Evolutionary conservation across 2,113 vertebrate species (phyloP).

Genomic region (Gallinago media): DNA sequence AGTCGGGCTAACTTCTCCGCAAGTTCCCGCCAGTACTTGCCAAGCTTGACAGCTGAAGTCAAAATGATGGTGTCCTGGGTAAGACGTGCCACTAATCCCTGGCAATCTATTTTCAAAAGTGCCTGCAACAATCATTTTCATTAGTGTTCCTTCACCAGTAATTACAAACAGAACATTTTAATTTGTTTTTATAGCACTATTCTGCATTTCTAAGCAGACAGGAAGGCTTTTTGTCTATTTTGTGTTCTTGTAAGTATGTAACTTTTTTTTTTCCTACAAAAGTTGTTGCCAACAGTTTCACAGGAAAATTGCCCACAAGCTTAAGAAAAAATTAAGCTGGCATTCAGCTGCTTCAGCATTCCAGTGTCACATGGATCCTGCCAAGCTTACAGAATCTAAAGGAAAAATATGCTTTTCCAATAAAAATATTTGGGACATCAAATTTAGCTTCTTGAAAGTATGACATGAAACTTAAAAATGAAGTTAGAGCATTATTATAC

Average conservation of each 20-base stretch:
- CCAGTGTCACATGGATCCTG: neutral
- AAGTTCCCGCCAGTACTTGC: slow-evolving; percentile 90
- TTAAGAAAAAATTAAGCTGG: neutral
- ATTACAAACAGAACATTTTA: slow-evolving; percentile 9
- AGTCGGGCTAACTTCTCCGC: slow-evolving; percentile 87
- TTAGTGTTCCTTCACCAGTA: neutral
- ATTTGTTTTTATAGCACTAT: neutral
- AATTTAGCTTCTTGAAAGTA: neutral
- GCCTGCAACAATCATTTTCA: slow-evolving; percentile 77
- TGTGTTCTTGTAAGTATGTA: neutral
- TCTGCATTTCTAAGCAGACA: neutral
- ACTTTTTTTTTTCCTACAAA: neutral
- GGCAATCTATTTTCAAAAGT: slow-evolving; percentile 91
- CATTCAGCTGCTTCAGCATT: slow-evolving; percentile 3
- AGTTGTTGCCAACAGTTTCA: neutral
- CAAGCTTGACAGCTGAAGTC: slow-evolving; percentile 94
- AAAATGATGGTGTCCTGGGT: slow-evolving; percentile 91
- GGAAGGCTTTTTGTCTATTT: neutral
- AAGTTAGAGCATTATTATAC: neutral
- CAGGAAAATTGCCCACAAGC: neutral
- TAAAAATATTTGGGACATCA: neutral
- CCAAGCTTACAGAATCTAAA: neutral
- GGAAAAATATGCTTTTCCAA: neutral
- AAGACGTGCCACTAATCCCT: slow-evolving; percentile 85
- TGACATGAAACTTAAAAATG: neutral